Evolutionary conservation across 2,113 vertebrate genomes (phyloP).

Genomic region (Cryptotis parvus): DNA sequence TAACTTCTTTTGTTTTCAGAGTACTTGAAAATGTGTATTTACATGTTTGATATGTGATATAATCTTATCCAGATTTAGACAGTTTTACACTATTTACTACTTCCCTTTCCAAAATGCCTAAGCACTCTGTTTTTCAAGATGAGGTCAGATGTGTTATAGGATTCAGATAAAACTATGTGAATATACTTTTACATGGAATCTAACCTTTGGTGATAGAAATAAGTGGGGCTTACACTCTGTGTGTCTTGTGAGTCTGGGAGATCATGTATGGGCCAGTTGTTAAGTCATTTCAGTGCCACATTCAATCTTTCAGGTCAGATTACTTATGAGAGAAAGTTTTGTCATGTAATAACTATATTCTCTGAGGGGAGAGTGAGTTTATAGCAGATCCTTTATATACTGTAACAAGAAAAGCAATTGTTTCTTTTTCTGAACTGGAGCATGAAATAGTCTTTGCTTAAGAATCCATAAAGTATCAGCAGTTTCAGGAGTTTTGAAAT

Average conservation of each 20-base stretch:
- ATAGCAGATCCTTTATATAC: conserved; percentile 29
- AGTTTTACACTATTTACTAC: neutral
- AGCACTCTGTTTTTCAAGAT: neutral
- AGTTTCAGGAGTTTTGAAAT: conserved; percentile 48
- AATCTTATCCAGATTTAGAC: neutral
- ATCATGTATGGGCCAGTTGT: conserved; percentile 34
- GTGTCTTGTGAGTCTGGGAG: conserved; percentile 45
- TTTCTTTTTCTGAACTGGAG: conserved; percentile 70
- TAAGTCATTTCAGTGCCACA: conserved; percentile 55
- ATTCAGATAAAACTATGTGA: neutral
- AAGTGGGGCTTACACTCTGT: neutral
- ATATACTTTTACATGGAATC: neutral
- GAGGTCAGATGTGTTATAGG: neutral
- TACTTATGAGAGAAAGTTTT: conserved; percentile 70
- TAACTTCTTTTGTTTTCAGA: neutral
- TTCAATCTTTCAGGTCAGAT: conserved; percentile 64
- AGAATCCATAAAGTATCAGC: conserved; percentile 53
- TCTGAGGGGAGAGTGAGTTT: conserved; percentile 33
- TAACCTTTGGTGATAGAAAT: neutral
- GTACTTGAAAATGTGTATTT: neutral
- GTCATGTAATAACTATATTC: conserved; percentile 62
- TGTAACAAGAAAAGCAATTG: conserved; percentile 65
- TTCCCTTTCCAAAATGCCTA: conserved; percentile 3
- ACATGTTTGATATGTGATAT: conserved; percentile 20
- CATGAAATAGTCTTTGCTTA: conserved; percentile 65